Base-by-base conservation (phyloP, 1,140 invertebrate species). In the Anastatus disparis region DNA sequence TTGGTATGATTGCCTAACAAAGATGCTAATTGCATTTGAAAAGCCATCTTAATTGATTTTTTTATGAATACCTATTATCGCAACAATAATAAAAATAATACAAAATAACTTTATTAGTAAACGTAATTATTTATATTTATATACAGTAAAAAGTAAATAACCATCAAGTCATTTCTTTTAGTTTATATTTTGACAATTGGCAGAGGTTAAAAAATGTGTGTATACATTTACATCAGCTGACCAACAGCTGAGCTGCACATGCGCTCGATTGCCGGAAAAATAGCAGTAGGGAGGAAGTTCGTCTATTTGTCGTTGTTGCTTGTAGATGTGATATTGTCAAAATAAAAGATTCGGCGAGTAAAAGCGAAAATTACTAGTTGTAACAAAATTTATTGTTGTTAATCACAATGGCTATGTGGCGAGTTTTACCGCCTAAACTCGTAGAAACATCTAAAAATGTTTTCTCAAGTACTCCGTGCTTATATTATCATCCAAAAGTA, bases 401-500 rank as follows among this genome's bases (percentile, higher is more conserved):
- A 8, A 58, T 35, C 38, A 12, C 31, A 59, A 87, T 87, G 85
- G 77, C 84, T 73, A 59, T 86, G 22, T 76, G 82, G 56, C 77
- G 77, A 22, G 53, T 78, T 46, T 70, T 85, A 69, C 80, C 84
- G 42, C 65, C 77, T 2, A 76, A 78, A 27, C 66, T 86, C 6
- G 67, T 79, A 8, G 75, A 68, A 56, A 72, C 78, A n/a, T 78
- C 84, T 4, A 79, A 79, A 40, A 72, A 75, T 42, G 38, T 82
- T 31, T 85, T 80, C 6, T 71, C 74, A 12, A 86, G 83, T 44
- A 78, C 82, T 20, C 83, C 84, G 3, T 67, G 74, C 53, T 71
- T 82, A 38, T 80, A 70, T 63, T 87, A 87, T 81, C 86, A 87
- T 69, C 79, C 82, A 68, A 87, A 87, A 71, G 86, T 87, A 79